A percentile compares a stretch with the other conserved stretches of the same genome.
Evolutionary conservation across 1,140 invertebrate genomes (phyloP).

Genomic region (Diachasma alloeum): DNA sequence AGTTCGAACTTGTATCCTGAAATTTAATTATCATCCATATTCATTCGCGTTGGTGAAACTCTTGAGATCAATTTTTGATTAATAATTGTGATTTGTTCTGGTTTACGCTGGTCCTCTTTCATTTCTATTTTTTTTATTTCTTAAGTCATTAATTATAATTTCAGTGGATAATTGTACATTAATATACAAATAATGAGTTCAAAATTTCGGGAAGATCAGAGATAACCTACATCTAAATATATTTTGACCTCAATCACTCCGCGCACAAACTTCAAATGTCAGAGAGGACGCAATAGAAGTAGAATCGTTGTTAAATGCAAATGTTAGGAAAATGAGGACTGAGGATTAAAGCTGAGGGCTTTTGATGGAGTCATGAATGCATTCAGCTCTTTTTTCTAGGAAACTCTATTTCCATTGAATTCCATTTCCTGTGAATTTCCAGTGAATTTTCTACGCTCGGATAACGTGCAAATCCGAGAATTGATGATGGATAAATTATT

Average conservation of each 20-base stretch:
- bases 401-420: slow-evolving; percentile 2
- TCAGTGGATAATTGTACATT: too few species aligned
- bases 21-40: slow-evolving; percentile 28
- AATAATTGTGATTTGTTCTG: neutral
- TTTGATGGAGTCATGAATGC: slow-evolving; percentile 9
- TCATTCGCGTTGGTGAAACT: slow-evolving; percentile 22
- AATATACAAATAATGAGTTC: neutral
- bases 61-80: slow-evolving; percentile 5
- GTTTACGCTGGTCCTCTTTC: neutral
- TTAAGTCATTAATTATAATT: too few species aligned
- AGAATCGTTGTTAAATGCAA: neutral
- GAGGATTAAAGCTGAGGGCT: slow-evolving; percentile 5
- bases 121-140: neutral
- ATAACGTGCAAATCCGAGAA: neutral
- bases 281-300: neutral
- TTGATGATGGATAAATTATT: slow-evolving; percentile 4
- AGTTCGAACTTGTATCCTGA: slow-evolving; percentile 23
- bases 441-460: neutral
- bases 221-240: neutral
- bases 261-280: neutral
- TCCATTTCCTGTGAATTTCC: neutral
- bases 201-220: neutral
- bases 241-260: neutral
- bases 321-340: neutral
- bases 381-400: neutral